These are phyloP conservation scores for Thalassophryne amazonica DNA, from an alignment of 2,797 vertebrate genomes.

Conservation along the genomic window DNA sequence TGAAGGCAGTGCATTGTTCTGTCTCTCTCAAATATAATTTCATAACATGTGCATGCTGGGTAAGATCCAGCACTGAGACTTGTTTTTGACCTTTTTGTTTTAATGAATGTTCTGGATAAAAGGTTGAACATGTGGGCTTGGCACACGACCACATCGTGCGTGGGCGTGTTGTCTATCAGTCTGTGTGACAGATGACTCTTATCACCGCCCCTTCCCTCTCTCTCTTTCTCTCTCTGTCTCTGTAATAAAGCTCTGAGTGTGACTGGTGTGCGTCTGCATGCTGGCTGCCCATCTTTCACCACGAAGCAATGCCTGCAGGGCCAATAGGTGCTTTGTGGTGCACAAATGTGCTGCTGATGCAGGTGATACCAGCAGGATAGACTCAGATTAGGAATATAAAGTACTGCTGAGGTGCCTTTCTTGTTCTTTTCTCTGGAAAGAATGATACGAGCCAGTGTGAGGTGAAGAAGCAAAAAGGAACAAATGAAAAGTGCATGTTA, in stretches of 20 bases:
- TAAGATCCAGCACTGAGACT: conserved; percentile 28
- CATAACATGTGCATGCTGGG: conserved; percentile 4
- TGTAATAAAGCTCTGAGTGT: conserved; percentile 60
- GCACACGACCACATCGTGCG: conserved; percentile 27
- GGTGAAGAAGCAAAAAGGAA: conserved; percentile 10
- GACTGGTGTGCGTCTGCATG: conserved; percentile 31
- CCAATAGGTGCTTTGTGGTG: conserved; percentile 44
- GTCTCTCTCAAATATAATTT: neutral
- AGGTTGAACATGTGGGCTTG: conserved; percentile 57
- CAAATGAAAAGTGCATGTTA: conserved; percentile 65
- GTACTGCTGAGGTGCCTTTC: neutral
- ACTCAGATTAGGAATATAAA: neutral
- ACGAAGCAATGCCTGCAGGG: conserved; percentile 71
- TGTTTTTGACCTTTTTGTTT: conserved; percentile 69
- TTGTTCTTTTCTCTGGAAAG: conserved; percentile 1
- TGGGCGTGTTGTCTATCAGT: conserved; percentile 21
- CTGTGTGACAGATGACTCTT: conserved; percentile 45
- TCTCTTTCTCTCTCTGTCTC: conserved; percentile 15
- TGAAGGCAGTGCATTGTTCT: too few species aligned
- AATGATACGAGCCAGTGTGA: neutral
- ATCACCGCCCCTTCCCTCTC: conserved; percentile 20
- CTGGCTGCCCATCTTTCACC: conserved; percentile 69
- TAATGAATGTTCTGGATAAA: conserved; percentile 72
- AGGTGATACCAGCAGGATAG: conserved; percentile 1
- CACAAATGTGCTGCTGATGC: conserved; percentile 26